These are phyloP conservation scores for Microplitis demolitor DNA, from an alignment of 1,140 invertebrate genomes.

Conservation along the genomic window DNA sequence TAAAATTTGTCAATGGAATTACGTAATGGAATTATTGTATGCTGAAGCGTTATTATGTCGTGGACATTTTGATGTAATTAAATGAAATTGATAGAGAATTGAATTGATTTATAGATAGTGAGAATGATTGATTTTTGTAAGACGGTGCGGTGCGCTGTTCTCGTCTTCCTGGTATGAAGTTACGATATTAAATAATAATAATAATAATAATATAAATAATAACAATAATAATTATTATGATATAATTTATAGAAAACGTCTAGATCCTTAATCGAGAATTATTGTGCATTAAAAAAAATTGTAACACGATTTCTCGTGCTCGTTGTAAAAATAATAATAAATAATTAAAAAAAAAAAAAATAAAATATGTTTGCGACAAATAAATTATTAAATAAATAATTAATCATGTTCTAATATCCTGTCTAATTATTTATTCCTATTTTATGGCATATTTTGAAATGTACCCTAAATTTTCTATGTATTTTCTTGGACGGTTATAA, in stretches of 20 bases:
- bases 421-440: no score
- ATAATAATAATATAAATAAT: neutral
- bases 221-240: neutral
- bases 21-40: no score
- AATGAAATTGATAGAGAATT: neutral
- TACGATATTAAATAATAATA: neutral
- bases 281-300: neutral
- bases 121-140: neutral
- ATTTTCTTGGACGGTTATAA: no score
- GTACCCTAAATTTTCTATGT: no score
- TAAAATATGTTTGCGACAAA: no score
- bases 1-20: no score
- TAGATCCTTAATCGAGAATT: constrained; percentile 11
- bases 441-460: no score
- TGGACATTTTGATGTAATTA: no score
- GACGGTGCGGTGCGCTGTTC: constrained; percentile 8
- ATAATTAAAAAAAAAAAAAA: neutral
- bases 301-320: constrained; percentile 9
- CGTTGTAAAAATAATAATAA: constrained; percentile 16
- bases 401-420: no score
- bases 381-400: no score
- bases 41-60: neutral
- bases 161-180: constrained; percentile 10
- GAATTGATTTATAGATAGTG: neutral
- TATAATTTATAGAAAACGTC: neutral